Evolutionary conservation across 2,888 invertebrate genomes (phyloP).

Genomic region (Dendrolimus pini): DNA sequence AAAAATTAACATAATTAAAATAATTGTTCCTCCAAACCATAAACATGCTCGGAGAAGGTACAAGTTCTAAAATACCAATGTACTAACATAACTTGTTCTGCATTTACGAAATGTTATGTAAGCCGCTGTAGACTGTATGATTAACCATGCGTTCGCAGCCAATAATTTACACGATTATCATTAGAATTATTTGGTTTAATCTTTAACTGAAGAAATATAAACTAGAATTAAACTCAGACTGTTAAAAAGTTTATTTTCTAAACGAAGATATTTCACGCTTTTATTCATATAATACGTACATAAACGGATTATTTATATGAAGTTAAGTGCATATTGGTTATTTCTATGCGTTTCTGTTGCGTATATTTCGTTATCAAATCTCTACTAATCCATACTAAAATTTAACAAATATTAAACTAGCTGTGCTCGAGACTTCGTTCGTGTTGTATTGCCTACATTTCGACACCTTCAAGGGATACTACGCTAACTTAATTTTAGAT

Average conservation of each 20-base stretch:
- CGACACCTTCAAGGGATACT: too few relatives aligned
- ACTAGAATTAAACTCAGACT: neutral
- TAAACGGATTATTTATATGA: neutral
- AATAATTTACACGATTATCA: neutral
- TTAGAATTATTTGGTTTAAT: neutral
- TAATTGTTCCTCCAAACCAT: too few relatives aligned
- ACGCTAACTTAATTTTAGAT: too few relatives aligned
- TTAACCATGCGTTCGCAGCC: neutral
- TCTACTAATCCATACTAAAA: too few relatives aligned
- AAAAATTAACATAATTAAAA: too few relatives aligned
- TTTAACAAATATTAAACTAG: too few relatives aligned
- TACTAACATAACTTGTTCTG: neutral
- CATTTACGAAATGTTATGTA: neutral
- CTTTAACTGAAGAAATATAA: neutral
- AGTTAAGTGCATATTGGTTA: neutral
- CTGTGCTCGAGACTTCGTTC: too few relatives aligned
- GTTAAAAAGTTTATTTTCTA: neutral
- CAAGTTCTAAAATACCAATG: too few relatives aligned
- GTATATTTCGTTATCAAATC: too few relatives aligned
- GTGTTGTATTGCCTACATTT: too few relatives aligned
- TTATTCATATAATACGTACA: neutral
- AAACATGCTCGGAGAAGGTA: too few relatives aligned
- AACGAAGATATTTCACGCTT: neutral
- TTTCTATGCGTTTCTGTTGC: too few relatives aligned
- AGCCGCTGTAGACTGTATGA: neutral